Evolutionary conservation across 2,113 vertebrate species (phyloP), one percentile per base, ranked within the genome.

Genomic region (Oryzias celebensis): DNA sequence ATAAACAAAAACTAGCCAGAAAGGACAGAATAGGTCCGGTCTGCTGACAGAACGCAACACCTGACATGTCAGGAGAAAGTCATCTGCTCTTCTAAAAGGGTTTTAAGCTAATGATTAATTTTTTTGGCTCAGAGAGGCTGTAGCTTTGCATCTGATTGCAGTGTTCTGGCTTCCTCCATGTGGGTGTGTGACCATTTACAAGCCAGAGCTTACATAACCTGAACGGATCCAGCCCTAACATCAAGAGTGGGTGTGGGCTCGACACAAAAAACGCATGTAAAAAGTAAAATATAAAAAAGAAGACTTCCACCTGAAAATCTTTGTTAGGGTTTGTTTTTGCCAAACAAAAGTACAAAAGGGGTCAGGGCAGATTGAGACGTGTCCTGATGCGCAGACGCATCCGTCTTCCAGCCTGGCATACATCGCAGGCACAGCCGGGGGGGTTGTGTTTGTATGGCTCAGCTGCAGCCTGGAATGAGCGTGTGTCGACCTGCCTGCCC

Each of bases 141-240:
- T 53, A 42, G 65, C 50, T 52, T 52, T 62, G 17, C 64, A 46
- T 49, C 41, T 60, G 75, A 76, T 69, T 54, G 72, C 60, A 56
- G 58, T 75, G 24, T 63, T 59, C 46, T 31, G 20, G 23, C 36
- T 52, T 67, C 52, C 45, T 41, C 20, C 5, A 57, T 78, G 85
- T 85, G 88, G 75, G 84, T 77, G 88, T 77, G 84, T 52, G 76
- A 52, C 23, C 28, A 7, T 82, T 78, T 80, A 75, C 68, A 80
- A 84, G 46, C 74, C 57, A 80, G 64, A 60, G 52, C 75, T 87
- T 88, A 82, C 74, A 85, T 85, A 88, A 88, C 12, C 63, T 26
- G 49, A 55, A 62, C 62, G 31, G 63, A 65, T 52, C 52, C 59
- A 22, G 71, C 52, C 62, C 65, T 55, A 77, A 61, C 62, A 8